Evolutionary conservation across 2,797 vertebrate genomes (phyloP), one percentile per base, ranked within the genome.

Genomic region (Lepilemur septentrionalis): DNA sequence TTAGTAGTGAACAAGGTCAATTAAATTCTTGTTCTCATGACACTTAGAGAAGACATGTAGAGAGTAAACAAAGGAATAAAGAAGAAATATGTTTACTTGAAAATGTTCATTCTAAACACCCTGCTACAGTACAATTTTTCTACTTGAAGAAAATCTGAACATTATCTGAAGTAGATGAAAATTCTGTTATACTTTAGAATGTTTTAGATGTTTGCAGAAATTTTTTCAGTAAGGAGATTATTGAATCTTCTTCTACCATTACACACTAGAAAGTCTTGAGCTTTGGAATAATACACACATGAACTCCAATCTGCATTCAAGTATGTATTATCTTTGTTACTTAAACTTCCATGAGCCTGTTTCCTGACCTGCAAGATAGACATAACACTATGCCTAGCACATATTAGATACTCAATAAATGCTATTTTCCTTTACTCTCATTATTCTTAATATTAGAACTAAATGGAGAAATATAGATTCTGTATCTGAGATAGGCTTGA

Each of bases 81-180:
- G 23, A 57, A 46, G 8, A 59, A 88, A 35, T 18, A 4, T n/a
- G 50, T 65, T 63, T 91, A 76, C 11, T 59, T 52, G 14, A 50
- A 85, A 82, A 69, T 52, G 8, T 90, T 80, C 2, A 75, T 89
- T 89, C 12, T 90, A 32, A 88, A 14, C 12, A 80, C 12, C 7
- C 38, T 80, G 69, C 38, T 65, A 72, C 7, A 80, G 22, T 59
- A 5, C 2, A 11, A 35, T 91, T 88, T 73, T 76, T 12, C 9
- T 28, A 32, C 25, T 86, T 32, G 82, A 20, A 78, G 41, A 80
- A 6, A 41, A 2, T 4, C 12, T 82, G 35, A 3, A 28, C 9
- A 50, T 81, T 81, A 50, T 94, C 81, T 85, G 59, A 96, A 93
- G 30, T n/a, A 83, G 70, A 50, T 12, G 9, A 2, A 85, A 93